Evolutionary conservation across 64 coral and sea anemone species (phyloP).

Genomic region (Acropora tenuis): DNA sequence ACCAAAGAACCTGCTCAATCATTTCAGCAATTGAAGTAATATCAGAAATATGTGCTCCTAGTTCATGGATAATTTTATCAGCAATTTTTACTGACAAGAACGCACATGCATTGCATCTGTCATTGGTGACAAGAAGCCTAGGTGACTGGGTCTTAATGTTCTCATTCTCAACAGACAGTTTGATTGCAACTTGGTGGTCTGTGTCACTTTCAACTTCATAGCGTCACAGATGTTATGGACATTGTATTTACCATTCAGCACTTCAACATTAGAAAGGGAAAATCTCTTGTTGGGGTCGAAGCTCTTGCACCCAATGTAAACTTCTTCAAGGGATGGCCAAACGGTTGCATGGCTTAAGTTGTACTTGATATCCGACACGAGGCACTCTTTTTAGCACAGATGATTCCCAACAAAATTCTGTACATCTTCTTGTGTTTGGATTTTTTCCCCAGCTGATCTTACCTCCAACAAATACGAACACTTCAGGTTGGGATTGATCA

Average conservation of each 20-base stretch:
- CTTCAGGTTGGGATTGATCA: slow-evolving; percentile 33
- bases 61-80: slow-evolving; percentile 1
- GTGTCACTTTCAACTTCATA: not conserved
- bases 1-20: slow-evolving; percentile 4
- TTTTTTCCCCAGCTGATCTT: slow-evolving; percentile 1
- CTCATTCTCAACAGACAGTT: not conserved
- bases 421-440: not conserved
- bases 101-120: not conserved
- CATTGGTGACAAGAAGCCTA: not conserved
- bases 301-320: slow-evolving; percentile 12
- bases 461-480: slow-evolving; percentile 19
- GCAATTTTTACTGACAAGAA: slow-evolving; percentile 5
- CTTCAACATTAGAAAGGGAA: slow-evolving; percentile 13
- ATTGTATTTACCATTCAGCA: slow-evolving; percentile 9
- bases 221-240: not conserved
- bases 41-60: not conserved
- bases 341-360: slow-evolving; percentile 11
- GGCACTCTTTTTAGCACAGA: not conserved
- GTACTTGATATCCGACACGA: not conserved
- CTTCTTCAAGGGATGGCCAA: slow-evolving; percentile 17
- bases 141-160: slow-evolving; percentile 6
- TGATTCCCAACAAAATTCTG: slow-evolving; percentile 1
- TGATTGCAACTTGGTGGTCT: slow-evolving; percentile 5
- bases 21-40: not conserved
- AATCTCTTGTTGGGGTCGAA: slow-evolving; percentile 23